Evolutionary conservation across 2,888 invertebrate species (phyloP), one percentile per base, ranked within the genome.

Genomic region (Drosophila parthenogenetica): DNA sequence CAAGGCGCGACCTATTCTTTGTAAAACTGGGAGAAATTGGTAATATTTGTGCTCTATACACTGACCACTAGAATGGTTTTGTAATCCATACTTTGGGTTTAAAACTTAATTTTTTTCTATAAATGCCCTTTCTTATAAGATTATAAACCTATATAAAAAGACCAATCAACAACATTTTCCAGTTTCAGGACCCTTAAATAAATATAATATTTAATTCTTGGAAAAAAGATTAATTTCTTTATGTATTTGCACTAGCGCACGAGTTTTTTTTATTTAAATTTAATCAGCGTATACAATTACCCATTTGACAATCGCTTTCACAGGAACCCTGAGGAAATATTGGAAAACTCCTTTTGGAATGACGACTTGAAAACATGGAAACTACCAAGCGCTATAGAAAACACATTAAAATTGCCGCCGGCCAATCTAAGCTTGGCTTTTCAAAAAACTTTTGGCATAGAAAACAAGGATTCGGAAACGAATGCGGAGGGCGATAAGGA

Each of bases 21-120:
- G 95, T 45, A 94, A 94, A 73, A 96, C 96, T 85, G 95, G 95
- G 83, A 96, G 96, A 91, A 96, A 96, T 89, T 94, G 94, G 94
- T 94, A 90, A 82, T 29, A 8, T 29, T 8, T 8, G 29, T 29
- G 8, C 8, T n/a, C n/a, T n/a, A n/a, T 2, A 29, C 29, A 2
- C 25, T 25, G 5, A 7, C 29, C 29, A 19, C 19, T 19, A 19
- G 3, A 19, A 19, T 19, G 3, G 19, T 19, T 19, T 19, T 19
- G 2, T 3, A 19, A 19, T 19, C 19, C 19, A 19, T 3, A 19
- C 19, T 19, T 19, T 19, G 19, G 19, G 3, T 19, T 3, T 19
- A 19, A 19, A 19, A 2, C 3, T 19, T 3, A 19, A 19, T 19
- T 85, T 29, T 19, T 11, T 42, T 42, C 14, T n/a, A n/a, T n/a